Conservation (phyloP, 2,888 invertebrate genomes). For the Zaprionus bogoriensis region DNA sequence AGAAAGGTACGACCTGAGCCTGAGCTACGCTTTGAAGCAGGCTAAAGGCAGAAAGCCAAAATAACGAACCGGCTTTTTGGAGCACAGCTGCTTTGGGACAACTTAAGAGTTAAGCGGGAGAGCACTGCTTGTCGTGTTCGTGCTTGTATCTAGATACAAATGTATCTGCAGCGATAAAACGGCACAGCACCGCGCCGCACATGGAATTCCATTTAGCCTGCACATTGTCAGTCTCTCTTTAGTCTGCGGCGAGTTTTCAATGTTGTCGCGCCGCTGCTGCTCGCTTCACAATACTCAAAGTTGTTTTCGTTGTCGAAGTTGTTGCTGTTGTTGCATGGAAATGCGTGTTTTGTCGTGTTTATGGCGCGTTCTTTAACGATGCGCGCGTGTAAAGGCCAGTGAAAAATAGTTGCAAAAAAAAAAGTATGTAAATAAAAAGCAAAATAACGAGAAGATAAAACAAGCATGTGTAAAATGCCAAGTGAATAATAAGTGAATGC, state of each 20-base stretch:
- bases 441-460: background rate
- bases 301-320: conserved; percentile 5
- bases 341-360: conserved; percentile 35
- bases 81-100: conserved; percentile 39
- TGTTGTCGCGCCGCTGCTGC: conserved; percentile 52
- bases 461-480: conserved; percentile 5
- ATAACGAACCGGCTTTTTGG: conserved; percentile 65
- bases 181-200: conserved; percentile 55
- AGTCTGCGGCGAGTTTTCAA: conserved; percentile 72
- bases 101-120: conserved; percentile 31
- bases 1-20: conserved; percentile 5
- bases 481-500: background rate
- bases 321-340: conserved; percentile 4
- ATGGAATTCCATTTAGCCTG: conserved; percentile 38
- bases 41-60: conserved; percentile 24
- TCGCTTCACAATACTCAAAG: conserved; percentile 17
- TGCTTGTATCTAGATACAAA: conserved; percentile 66
- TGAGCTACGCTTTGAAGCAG: conserved; percentile 10
- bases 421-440: background rate
- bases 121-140: background rate
- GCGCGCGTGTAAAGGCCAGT: conserved; percentile 26
- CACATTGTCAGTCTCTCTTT: conserved; percentile 44
- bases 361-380: conserved; percentile 43
- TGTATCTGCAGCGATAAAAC: conserved; percentile 70
- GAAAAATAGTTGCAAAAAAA: conserved; percentile 1